Conservation (phyloP, 2,797 vertebrate species). For the Gymnopithys bicolor region DNA sequence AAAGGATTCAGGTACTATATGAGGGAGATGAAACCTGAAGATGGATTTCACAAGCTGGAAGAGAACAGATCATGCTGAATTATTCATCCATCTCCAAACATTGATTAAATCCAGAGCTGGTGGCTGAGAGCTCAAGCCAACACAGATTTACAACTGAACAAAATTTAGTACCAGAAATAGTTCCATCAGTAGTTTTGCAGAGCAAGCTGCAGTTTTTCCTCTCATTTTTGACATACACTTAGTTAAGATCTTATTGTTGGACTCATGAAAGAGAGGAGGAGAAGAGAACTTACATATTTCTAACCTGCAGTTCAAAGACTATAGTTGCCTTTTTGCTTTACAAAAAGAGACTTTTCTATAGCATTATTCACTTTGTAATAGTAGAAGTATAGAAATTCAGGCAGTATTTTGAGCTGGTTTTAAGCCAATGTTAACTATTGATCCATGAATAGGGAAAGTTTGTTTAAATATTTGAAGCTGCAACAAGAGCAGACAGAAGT, state of each 20-base stretch:
- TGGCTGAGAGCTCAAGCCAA: conserved; percentile 37
- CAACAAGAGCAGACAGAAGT: background rate
- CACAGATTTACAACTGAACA: conserved; percentile 42
- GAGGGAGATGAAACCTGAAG: conserved; percentile 36
- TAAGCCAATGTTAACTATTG: background rate
- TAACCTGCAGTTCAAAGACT: background rate
- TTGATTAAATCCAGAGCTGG: conserved; percentile 54
- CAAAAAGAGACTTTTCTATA: background rate
- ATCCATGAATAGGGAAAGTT: background rate
- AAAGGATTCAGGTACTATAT: background rate
- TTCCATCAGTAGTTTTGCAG: conserved; percentile 2
- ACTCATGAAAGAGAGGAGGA: background rate
- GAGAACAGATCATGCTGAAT: conserved; percentile 51
- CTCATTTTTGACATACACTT: background rate
- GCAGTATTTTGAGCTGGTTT: background rate
- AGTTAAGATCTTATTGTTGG: conserved; percentile 2
- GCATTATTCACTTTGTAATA: background rate
- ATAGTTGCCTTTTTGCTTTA: background rate
- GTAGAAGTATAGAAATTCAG: background rate
- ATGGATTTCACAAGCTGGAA: conserved; percentile 35
- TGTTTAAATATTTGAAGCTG: background rate
- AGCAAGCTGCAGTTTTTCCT: background rate
- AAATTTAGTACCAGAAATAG: conserved; percentile 46
- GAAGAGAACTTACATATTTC: background rate
- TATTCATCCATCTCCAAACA: conserved; percentile 52